Evolutionary conservation across 1,140 invertebrate species (phyloP).

Genomic region (Drosophila arizonae): DNA sequence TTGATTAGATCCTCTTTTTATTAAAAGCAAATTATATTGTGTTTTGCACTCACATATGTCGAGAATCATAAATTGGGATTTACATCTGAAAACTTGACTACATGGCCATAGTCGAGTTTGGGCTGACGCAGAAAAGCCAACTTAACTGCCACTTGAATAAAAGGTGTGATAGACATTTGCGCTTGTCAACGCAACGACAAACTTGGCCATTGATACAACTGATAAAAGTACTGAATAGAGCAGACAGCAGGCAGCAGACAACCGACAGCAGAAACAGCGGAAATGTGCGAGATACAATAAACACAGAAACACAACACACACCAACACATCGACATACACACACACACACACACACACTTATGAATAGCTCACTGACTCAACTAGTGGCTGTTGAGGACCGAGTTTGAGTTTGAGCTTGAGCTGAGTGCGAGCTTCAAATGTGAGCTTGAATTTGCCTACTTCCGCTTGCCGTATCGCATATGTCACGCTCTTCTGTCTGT

Average conservation of each 20-base stretch:
- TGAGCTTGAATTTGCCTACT: not conserved
- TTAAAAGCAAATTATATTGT: too few relatives aligned
- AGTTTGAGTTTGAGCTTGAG: not conserved
- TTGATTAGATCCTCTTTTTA: too few relatives aligned
- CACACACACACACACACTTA: not conserved
- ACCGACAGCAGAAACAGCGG: constrained; percentile 33
- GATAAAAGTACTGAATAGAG: constrained; percentile 25
- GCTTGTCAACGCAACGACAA: constrained; percentile 44
- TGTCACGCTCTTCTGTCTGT: not conserved
- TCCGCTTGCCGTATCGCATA: not conserved
- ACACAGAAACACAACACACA: constrained; percentile 23
- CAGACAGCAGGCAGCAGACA: not conserved
- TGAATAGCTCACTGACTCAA: not conserved
- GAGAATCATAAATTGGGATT: too few relatives aligned
- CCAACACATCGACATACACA: not conserved
- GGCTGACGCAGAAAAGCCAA: constrained; percentile 8
- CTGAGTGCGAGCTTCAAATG: too few relatives aligned
- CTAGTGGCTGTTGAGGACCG: constrained; percentile 1
- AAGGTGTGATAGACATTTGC: constrained; percentile 50
- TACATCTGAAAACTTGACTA: not conserved
- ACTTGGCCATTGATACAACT: constrained; percentile 52
- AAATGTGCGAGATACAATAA: constrained; percentile 66
- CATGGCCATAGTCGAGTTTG: not conserved
- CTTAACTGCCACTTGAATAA: constrained; percentile 28
- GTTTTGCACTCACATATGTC: too few relatives aligned